Conservation (phyloP, 2,888 invertebrate genomes). For the Drosophila maculinotata region DNA sequence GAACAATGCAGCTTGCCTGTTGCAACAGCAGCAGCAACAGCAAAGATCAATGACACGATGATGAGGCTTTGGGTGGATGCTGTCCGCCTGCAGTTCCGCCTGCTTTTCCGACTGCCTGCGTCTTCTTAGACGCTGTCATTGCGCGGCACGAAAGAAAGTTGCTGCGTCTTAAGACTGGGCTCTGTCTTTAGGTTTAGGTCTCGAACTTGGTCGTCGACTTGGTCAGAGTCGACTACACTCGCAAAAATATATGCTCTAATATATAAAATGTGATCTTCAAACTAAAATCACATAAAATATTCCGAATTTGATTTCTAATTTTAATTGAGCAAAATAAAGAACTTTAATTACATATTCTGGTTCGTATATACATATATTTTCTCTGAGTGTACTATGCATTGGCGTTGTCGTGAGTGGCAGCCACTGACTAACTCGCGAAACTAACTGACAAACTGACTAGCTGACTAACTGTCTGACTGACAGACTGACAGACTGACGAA, state of each 20-base stretch:
- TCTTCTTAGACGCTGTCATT: slow-evolving; percentile 63
- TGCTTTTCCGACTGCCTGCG: slow-evolving; percentile 1
- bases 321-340: too few relatives aligned
- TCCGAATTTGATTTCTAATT: too few relatives aligned
- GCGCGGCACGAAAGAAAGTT: slow-evolving; percentile 69
- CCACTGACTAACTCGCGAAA: slow-evolving; percentile 36
- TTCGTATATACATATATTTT: too few relatives aligned
- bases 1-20: slow-evolving; percentile 77
- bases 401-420: slow-evolving; percentile 68
- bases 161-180: slow-evolving; percentile 20
- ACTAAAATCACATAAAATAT: too few relatives aligned
- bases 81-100: slow-evolving; percentile 16
- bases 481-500: slow-evolving; percentile 29
- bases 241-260: neutral
- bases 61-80: slow-evolving; percentile 68
- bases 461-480: slow-evolving; percentile 37
- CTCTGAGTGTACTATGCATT: neutral
- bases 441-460: slow-evolving; percentile 41
- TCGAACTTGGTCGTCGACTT: slow-evolving; percentile 10
- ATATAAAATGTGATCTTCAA: neutral
- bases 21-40: slow-evolving; percentile 21
- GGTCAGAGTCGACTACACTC: slow-evolving; percentile 13
- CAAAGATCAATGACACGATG: slow-evolving; percentile 74
- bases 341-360: too few relatives aligned
- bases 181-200: slow-evolving; percentile 1